Percentiles rank a stretch among this genome's conserved stretches.
Evolutionary conservation across 2,113 vertebrate genomes (phyloP).

Genomic region (Cynocephalus volans): DNA sequence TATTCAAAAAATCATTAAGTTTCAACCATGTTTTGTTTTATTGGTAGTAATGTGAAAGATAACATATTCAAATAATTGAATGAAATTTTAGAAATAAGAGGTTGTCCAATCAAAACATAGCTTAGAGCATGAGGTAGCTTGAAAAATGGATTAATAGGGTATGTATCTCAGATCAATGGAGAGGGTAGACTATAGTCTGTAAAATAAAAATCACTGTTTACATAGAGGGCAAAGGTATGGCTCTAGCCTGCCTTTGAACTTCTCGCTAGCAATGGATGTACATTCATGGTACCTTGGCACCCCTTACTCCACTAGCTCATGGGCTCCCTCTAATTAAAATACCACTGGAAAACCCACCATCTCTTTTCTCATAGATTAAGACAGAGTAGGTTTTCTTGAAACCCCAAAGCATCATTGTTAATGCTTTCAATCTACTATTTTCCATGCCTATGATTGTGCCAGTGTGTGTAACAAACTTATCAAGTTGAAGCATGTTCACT

Average conservation of each 20-base stretch:
- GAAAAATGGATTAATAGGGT: neutral
- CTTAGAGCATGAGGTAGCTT: neutral
- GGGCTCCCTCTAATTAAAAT: neutral
- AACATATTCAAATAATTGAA: neutral
- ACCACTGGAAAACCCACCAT: neutral
- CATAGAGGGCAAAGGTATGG: neutral
- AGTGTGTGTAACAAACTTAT: neutral
- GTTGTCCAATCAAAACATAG: neutral
- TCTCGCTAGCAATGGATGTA: neutral
- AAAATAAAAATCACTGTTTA: neutral
- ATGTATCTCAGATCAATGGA: neutral
- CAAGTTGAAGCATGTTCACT: neutral
- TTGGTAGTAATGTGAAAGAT: neutral
- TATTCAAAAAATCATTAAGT: neutral
- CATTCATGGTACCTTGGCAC: neutral
- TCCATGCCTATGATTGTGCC: neutral
- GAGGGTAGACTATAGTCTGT: neutral
- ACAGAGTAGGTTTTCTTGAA: neutral
- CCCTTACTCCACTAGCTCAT: neutral
- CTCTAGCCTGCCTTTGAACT: neutral
- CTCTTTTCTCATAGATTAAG: conserved; percentile 2
- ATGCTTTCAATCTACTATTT: conserved; percentile 14
- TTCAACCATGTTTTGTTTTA: neutral
- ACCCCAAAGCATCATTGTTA: neutral
- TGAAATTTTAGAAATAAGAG: neutral